These are phyloP conservation scores for Mya arenaria DNA, from an alignment of 1,140 invertebrate species.

Conservation along the genomic window DNA sequence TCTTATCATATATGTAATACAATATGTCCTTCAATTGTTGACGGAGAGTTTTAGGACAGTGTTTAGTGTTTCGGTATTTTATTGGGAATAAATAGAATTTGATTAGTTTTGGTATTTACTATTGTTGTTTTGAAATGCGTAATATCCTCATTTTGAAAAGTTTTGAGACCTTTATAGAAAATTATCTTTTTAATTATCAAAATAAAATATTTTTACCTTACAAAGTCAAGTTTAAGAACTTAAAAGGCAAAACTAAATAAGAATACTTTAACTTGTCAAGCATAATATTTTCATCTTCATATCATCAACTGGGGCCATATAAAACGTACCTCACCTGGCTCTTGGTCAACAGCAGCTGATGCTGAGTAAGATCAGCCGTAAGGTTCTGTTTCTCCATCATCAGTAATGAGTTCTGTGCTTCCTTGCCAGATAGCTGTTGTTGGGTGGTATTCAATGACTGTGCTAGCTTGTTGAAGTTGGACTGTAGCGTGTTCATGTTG, in stretches of 20 bases:
- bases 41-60: too few species aligned
- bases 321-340: slow-evolving; percentile 12
- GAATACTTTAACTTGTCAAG: slow-evolving; percentile 16
- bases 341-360: slow-evolving; percentile 56
- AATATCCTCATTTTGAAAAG: neutral
- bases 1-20: too few species aligned
- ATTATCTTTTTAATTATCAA: neutral
- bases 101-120: too few species aligned
- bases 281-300: slow-evolving; percentile 34
- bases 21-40: too few species aligned
- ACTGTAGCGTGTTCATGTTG: slow-evolving; percentile 49
- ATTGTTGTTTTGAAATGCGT: too few species aligned
- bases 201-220: neutral
- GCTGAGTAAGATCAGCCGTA: slow-evolving; percentile 20
- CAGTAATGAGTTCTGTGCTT: slow-evolving; percentile 6
- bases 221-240: neutral
- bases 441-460: slow-evolving; percentile 57
- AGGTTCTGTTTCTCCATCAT: slow-evolving; percentile 44
- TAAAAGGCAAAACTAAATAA: neutral
- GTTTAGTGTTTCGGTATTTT: too few species aligned
- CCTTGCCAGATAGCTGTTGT: slow-evolving; percentile 35
- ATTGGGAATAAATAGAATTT: too few species aligned
- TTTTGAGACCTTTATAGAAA: neutral
- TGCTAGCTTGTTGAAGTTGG: slow-evolving; percentile 45
- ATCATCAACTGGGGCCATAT: neutral